Evolutionary conservation across 2,888 invertebrate genomes (phyloP).

Genomic region (Athalia rosae): DNA sequence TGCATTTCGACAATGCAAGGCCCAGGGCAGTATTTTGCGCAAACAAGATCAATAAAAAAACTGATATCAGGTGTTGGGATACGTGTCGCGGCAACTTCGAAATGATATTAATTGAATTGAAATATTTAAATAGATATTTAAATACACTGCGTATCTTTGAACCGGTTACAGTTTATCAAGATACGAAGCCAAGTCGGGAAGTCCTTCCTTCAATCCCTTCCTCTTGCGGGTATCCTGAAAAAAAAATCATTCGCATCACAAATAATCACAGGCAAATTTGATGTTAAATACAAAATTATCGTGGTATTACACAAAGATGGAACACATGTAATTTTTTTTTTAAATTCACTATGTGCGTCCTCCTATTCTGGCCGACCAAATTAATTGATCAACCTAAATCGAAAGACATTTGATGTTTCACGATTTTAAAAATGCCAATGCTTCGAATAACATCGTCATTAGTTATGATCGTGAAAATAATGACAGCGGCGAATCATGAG

Average conservation of each 20-base stretch:
- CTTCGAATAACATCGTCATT: slow-evolving; percentile 58
- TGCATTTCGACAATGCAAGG: not conserved
- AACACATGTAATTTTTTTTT: slow-evolving; percentile 11
- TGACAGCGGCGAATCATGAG: slow-evolving; percentile 7
- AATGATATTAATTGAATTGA: slow-evolving; percentile 66
- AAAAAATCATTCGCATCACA: slow-evolving; percentile 62
- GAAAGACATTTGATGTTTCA: slow-evolving; percentile 74
- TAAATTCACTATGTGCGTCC: slow-evolving; percentile 69
- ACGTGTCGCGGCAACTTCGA: slow-evolving; percentile 29
- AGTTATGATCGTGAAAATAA: slow-evolving; percentile 69
- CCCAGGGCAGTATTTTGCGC: not conserved
- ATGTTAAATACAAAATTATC: slow-evolving; percentile 6
- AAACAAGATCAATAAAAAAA: slow-evolving; percentile 16
- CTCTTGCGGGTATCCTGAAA: slow-evolving; percentile 95
- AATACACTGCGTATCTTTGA: slow-evolving; percentile 64
- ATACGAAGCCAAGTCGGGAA: slow-evolving; percentile 96
- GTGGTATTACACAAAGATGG: not conserved
- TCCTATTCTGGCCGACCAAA: slow-evolving; percentile 73
- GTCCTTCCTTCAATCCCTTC: slow-evolving; percentile 98
- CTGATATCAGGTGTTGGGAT: not conserved
- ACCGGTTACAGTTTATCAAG: slow-evolving; percentile 97
- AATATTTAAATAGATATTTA: slow-evolving; percentile 72
- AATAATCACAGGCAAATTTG: slow-evolving; percentile 50
- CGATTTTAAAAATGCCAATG: slow-evolving; percentile 69
- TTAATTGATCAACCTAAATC: slow-evolving; percentile 72